Base-by-base conservation (phyloP, 2,797 vertebrate genomes). In the Anomalospiza imberbis region DNA sequence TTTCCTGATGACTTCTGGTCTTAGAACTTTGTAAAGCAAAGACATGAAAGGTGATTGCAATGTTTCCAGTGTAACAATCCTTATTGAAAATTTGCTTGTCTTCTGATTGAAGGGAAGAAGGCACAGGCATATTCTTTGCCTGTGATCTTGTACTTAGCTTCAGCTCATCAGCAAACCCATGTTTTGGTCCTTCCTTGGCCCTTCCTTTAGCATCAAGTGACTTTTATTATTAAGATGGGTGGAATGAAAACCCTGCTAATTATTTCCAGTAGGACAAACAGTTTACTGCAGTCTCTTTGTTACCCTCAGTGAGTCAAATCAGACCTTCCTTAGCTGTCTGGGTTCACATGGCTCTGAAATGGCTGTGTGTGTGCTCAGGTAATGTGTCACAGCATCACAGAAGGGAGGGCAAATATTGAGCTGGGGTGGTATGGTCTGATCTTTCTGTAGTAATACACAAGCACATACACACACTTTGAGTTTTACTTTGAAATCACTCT, bases 381-480 rank as follows among this genome's bases (percentile, higher is more conserved):
- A 55, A 36, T 0, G 1, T 31, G 28, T 50, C 61, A 36, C 12
- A 31, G 32, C 50, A 9, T 26, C 36, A 7, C 4, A 54, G 42
- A 42, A n/a, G 29, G 32, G 13, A 58, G 53, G 18, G 58, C 47
- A 85, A 76, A 28, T 44, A 12, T 2, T 62, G 57, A 42, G 8
- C 16, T 73, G 17, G 29, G 22, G 0, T 67, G 21, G 25, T n/a
- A 25, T 54, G 9, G 44, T 3, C 50, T 45, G 4, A 44, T 50
- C 34, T 73, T 40, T 67, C 53, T 17, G 29, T 7, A 8, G 32
- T 8, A 67, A 34, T 28, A 13, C 29, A 34, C 1, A 2, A 25
- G 21, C 0, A 57, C 12, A 4, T 3, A 16, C 4, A 24, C 9
- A 17, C 14, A 45, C 18, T 10, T 48, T 12, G 26, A 31, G 19